Conservation (phyloP, 2,888 invertebrate genomes). For the Xestia rhomboidea region DNA sequence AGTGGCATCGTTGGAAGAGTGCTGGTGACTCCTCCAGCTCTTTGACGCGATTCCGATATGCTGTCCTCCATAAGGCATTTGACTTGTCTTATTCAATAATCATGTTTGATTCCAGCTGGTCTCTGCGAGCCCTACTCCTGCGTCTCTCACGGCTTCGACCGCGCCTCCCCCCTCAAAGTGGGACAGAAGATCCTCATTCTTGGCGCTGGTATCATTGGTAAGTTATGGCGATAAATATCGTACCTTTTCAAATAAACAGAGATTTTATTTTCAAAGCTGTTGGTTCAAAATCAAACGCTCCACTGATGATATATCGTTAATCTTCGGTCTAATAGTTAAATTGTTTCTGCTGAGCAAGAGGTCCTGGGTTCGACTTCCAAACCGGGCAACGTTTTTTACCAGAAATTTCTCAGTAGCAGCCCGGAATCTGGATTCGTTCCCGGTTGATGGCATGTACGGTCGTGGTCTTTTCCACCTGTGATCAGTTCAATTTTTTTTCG, state of each 20-base stretch:
- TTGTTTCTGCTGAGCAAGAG: not conserved
- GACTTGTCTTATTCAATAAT: not conserved
- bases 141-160: conserved; percentile 92
- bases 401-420: not conserved
- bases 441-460: not conserved
- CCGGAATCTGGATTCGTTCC: not conserved
- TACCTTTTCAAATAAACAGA: not conserved
- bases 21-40: not conserved
- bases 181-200: conserved; percentile 92
- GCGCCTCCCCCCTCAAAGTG: conserved; percentile 91
- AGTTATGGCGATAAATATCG: conserved; percentile 50
- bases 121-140: conserved; percentile 93
- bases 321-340: not conserved
- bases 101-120: conserved; percentile 85
- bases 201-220: conserved; percentile 94
- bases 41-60: not conserved
- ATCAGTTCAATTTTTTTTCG: too few species aligned
- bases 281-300: not conserved
- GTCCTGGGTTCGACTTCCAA: not conserved
- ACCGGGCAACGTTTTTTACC: not conserved
- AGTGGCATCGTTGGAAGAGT: not conserved
- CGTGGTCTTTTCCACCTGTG: too few species aligned
- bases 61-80: not conserved
- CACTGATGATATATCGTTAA: not conserved
- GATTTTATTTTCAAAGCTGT: conserved; percentile 19